Evolutionary conservation across 2,888 invertebrate species (phyloP).

Genomic region (Macrosiphum euphorbiae): DNA sequence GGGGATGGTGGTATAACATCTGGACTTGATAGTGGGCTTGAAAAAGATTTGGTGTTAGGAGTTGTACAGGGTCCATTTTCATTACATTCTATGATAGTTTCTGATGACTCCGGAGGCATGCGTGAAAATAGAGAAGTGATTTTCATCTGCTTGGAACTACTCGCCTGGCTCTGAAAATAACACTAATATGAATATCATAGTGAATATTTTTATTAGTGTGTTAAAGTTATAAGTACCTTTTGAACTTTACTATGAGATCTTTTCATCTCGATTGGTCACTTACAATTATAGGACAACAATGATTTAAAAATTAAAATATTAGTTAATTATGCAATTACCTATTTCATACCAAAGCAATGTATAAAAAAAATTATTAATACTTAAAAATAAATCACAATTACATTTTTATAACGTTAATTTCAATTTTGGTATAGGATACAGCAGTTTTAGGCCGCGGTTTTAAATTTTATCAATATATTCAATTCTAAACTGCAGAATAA

Average conservation of each 20-base stretch:
- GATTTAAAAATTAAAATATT: neutral
- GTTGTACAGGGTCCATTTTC: neutral
- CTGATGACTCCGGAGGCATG: neutral
- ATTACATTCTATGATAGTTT: neutral
- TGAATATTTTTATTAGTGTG: neutral
- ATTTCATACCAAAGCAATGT: neutral
- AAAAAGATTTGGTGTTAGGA: neutral
- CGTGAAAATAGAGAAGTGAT: slow-evolving; percentile 51
- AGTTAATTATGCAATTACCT: neutral
- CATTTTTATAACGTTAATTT: neutral
- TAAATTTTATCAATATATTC: no score
- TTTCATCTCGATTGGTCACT: slow-evolving; percentile 11
- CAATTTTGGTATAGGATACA: neutral
- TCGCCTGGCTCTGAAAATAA: neutral
- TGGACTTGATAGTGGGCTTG: slow-evolving; percentile 52
- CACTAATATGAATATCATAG: neutral
- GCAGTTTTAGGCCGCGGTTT: neutral
- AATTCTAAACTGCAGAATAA: neutral
- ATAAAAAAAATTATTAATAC: neutral
- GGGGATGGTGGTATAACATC: slow-evolving; percentile 56
- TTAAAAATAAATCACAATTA: neutral
- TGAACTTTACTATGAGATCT: slow-evolving; percentile 39
- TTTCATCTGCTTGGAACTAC: slow-evolving; percentile 56
- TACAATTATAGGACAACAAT: neutral
- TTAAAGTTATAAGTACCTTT: slow-evolving; percentile 41